phyloP scores from a whole-genome alignment of 2,888 invertebrate genomes.

The Marasmarcha lunaedactyla region DNA sequence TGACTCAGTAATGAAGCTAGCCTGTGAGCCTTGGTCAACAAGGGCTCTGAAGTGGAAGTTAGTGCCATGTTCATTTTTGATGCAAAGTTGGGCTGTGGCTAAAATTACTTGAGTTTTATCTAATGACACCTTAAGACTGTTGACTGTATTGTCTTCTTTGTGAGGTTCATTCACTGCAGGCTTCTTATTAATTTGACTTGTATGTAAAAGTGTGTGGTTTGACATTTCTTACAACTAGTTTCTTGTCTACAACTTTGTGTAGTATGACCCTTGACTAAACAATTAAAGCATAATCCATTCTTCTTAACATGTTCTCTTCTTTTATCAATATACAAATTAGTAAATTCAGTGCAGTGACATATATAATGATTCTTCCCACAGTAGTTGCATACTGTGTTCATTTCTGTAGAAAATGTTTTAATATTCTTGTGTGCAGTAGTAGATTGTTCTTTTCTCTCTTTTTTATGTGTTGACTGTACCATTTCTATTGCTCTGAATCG shows the following conservation, averaged over 20 bases:
- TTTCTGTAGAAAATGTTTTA: background rate
- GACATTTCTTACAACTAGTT: slow-evolving; percentile 13
- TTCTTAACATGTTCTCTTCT: slow-evolving; percentile 7
- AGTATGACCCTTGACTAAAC: slow-evolving; percentile 10
- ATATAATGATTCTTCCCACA: background rate
- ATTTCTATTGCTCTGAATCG: background rate
- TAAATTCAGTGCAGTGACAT: background rate
- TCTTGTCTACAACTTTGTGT: slow-evolving; percentile 9
- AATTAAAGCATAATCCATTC: slow-evolving; percentile 14
- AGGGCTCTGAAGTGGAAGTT: slow-evolving; percentile 13
- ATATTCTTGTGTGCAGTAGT: background rate
- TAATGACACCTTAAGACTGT: slow-evolving; percentile 5
- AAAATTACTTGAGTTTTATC: slow-evolving; percentile 15
- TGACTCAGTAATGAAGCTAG: slow-evolving; percentile 20
- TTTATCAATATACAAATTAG: background rate
- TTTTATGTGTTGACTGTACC: background rate
- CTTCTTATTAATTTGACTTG: slow-evolving; percentile 2
- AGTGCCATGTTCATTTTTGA: slow-evolving; percentile 11
- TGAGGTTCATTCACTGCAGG: background rate
- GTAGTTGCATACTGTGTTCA: slow-evolving; percentile 1
- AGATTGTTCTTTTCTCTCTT: too few species aligned
- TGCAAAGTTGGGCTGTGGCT: slow-evolving; percentile 18
- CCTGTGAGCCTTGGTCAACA: slow-evolving; percentile 20
- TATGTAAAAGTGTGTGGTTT: slow-evolving; percentile 16
- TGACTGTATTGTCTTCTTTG: slow-evolving; percentile 1